Percentiles rank a stretch among this genome's conserved stretches.
Evolutionary conservation across 1,140 invertebrate genomes (phyloP).

Genomic region (Tribolium madens): DNA sequence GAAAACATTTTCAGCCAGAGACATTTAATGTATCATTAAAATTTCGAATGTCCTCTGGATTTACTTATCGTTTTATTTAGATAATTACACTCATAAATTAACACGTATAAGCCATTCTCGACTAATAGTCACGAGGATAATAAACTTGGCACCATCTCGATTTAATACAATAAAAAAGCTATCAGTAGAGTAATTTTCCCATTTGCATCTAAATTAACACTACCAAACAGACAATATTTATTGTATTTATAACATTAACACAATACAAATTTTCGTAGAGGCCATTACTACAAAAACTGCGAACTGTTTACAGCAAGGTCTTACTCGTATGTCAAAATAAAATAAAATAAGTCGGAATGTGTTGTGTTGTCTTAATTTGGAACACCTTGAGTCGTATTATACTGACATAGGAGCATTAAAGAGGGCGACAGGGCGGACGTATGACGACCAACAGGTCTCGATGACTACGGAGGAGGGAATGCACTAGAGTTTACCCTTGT

Average conservation of each 20-base stretch:
- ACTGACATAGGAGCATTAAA: conserved; percentile 10
- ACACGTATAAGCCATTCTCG: not conserved
- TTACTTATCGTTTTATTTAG: not conserved
- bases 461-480: conserved; percentile 44
- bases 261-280: not conserved
- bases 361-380: not conserved
- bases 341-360: not conserved
- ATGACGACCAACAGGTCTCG: conserved; percentile 48
- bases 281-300: not conserved
- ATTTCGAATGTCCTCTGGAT: not conserved
- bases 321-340: not conserved
- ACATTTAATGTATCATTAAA: not conserved
- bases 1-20: not conserved
- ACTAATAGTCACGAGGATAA: not conserved
- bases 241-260: not conserved
- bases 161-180: not conserved
- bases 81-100: not conserved
- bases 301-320: not conserved
- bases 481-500: conserved; percentile 46
- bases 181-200: not conserved
- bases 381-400: conserved; percentile 1
- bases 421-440: conserved; percentile 35
- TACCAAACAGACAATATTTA: not conserved
- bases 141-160: not conserved
- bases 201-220: not conserved